Base-by-base conservation (phyloP, 2,113 vertebrate genomes). In the Hydrochoerus hydrochaeris region DNA sequence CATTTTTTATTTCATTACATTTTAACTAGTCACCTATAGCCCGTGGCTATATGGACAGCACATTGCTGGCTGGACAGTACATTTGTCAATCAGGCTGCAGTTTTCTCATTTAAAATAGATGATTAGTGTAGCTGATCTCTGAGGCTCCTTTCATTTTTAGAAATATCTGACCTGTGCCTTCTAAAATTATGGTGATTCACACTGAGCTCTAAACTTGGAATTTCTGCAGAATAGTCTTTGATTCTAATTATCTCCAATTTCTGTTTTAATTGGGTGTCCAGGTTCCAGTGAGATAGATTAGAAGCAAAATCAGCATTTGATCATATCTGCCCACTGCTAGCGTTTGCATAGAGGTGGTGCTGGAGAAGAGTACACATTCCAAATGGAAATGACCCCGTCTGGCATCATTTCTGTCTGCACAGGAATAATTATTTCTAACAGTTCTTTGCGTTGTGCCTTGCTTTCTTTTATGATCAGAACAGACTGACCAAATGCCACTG, bases 401-500 rank as follows among this genome's bases (percentile, higher is more conserved):
- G 81, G 71, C 62, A 30, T 93, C 58, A 85, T 95, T 91, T 93
- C 30, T 91, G 5, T 71, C 87, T 89, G 1, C 77, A 54, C 22
- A 83, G 91, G 65, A 88, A 28, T 65, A 26, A 75, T 94, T 94
- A 62, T 95, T 96, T 94, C 88, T 71, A 85, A 71, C 62, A 91
- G 88, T 75, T 93, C 81, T 91, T 96, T 96, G 73, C 84, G 46
- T 65, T 93, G 84, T 88, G 54, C 77, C 83, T 97, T 67, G 46
- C 88, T 95, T 93, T 93, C 80, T 95, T 94, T 88, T 88, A 90
- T 88, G 65, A 96, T 41, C 85, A 89, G 67, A 87, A 63, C 44
- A 87, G 89, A 78, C 41, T 78, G 75, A 81, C 93, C 73, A 69
- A 54, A 54, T 95, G 91, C 91, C 28, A 9, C 38, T 71, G 7